Conservation (phyloP, 2,797 vertebrate species). For the Oreortyx pictus region DNA sequence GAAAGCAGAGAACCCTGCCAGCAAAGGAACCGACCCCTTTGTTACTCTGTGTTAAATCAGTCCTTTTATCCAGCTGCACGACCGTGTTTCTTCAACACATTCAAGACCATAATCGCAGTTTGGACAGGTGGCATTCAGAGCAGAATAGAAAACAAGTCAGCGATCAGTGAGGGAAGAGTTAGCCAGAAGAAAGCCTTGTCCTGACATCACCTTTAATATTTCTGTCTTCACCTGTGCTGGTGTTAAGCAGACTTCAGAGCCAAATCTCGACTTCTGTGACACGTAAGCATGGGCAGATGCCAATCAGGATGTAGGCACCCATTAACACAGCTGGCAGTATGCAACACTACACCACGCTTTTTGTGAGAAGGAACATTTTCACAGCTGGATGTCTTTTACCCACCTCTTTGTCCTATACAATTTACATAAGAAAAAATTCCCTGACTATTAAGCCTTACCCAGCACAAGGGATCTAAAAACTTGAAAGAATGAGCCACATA, state of each 20-base stretch:
- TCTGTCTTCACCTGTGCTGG: slow-evolving; percentile 32
- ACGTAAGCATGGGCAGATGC: background rate
- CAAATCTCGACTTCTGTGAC: slow-evolving; percentile 26
- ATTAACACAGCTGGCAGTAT: slow-evolving; percentile 56
- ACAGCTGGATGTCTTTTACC: slow-evolving; percentile 14
- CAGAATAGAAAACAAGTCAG: slow-evolving; percentile 1
- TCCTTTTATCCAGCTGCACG: background rate
- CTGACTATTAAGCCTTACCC: background rate
- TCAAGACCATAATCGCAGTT: background rate
- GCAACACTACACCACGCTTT: background rate
- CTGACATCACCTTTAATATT: slow-evolving; percentile 45
- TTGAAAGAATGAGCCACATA: background rate
- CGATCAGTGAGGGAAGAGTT: background rate
- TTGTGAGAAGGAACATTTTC: slow-evolving; percentile 17
- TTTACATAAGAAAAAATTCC: background rate
- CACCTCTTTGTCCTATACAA: background rate
- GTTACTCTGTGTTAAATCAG: background rate
- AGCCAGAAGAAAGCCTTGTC: slow-evolving; percentile 32
- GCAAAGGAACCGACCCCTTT: background rate
- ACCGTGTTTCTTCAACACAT: background rate
- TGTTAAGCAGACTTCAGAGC: slow-evolving; percentile 41
- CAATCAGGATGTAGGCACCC: slow-evolving; percentile 17
- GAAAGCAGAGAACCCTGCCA: background rate
- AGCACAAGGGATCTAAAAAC: background rate
- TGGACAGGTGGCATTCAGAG: slow-evolving; percentile 29